Base-by-base conservation (phyloP, 2,797 vertebrate species). In the Phoebastria nigripes region DNA sequence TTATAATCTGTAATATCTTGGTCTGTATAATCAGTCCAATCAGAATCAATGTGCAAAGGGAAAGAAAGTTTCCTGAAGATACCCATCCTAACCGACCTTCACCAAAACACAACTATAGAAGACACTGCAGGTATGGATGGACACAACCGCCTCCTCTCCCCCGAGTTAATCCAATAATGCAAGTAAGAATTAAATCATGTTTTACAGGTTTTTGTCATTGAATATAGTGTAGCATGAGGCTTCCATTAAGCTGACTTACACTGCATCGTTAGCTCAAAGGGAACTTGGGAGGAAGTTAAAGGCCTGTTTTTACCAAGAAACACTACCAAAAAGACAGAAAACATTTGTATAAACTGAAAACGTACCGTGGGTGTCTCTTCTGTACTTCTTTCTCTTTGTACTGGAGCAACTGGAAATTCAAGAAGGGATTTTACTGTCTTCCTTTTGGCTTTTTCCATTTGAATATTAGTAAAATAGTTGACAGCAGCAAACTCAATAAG, bases 401-500 rank as follows among this genome's bases (percentile, higher is more conserved):
- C 77, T 35, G 99, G 98, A 65, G 98, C 98, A 84, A 96, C 96
- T 55, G 98, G 98, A 93, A 98, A 98, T 91, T 98, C 98, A 18
- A 98, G 98, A 79, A 98, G 97, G 74, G 98, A 98, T 95, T 99
- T 99, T 54, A 98, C 97, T 0, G 98, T 98, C 97, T 99, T 99
- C 98, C 96, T 99, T 97, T 99, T 99, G 95, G 99, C 98, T 95
- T 98, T 98, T 97, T 99, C 99, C 65, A 98, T 98, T 98, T 99
- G 98, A 37, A 98, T 97, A 33, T 99, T 99, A 94, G 99, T 99
- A 97, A 99, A 99, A 98, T 99, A 99, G 98, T 99, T 99, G 88
- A 99, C 99, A 63, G 99, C 99, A 44, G 99, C 99, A 82, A 99
- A 99, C 97, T 99, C 99, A 55, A 99, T 99, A 56, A 99, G 99